Percentiles rank a stretch among this genome's conserved stretches.
These are phyloP conservation scores for Ennomos fuscantarius DNA, from an alignment of 2,888 invertebrate species.

Conservation along the genomic window DNA sequence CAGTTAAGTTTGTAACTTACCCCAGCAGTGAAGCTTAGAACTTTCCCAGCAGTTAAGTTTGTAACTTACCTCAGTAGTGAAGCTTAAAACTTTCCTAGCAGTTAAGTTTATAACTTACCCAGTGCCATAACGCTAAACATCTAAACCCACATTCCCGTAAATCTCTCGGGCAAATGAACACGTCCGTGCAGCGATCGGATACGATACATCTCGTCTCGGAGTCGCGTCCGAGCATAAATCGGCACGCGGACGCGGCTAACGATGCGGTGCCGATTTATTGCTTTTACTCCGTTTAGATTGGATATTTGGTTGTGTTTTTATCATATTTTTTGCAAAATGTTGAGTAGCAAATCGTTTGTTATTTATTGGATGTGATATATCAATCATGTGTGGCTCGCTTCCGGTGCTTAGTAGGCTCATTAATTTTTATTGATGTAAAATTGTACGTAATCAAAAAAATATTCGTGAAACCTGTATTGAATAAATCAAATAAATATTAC, in stretches of 20 bases:
- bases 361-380: neutral
- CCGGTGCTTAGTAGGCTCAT: too few relatives aligned
- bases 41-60: too few relatives aligned
- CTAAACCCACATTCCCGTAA: constrained; percentile 49
- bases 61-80: too few relatives aligned
- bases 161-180: constrained; percentile 69
- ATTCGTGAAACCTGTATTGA: too few relatives aligned
- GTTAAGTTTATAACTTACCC: too few relatives aligned
- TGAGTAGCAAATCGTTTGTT: constrained; percentile 22
- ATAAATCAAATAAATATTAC: too few relatives aligned
- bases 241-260: constrained; percentile 61
- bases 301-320: constrained; percentile 16
- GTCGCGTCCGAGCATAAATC: constrained; percentile 65
- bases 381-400: too few relatives aligned
- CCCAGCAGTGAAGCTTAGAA: too few relatives aligned
- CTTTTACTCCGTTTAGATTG: constrained; percentile 35
- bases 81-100: too few relatives aligned
- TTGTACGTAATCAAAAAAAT: too few relatives aligned
- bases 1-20: too few relatives aligned
- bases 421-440: too few relatives aligned
- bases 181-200: constrained; percentile 66
- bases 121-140: constrained; percentile 20
- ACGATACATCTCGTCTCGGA: constrained; percentile 67
- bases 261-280: constrained; percentile 59
- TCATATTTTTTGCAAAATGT: constrained; percentile 39